Evolutionary conservation across 1,140 invertebrate genomes (phyloP).

Genomic region (Catajapyx aquilonaris): DNA sequence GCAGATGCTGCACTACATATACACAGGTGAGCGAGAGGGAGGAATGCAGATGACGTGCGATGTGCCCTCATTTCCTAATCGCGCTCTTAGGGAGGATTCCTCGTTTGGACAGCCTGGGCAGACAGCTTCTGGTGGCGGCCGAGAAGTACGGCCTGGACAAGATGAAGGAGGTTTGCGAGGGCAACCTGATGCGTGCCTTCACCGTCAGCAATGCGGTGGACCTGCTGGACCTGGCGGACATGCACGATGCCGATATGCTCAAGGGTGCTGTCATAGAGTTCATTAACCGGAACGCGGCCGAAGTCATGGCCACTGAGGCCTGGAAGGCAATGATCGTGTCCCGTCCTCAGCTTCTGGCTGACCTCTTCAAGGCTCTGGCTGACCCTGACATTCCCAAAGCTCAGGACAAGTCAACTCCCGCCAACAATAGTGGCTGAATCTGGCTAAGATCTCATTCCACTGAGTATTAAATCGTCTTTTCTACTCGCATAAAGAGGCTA

Average conservation of each 20-base stretch:
- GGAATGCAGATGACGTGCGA: no score
- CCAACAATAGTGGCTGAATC: no score
- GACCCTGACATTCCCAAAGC: no score
- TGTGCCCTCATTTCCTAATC: background rate
- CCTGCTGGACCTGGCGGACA: background rate
- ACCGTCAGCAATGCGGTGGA: slow-evolving; percentile 1
- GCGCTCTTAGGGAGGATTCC: background rate
- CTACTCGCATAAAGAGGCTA: no score
- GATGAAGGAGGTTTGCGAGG: background rate
- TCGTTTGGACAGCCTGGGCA: background rate
- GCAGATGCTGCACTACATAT: background rate
- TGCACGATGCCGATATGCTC: background rate
- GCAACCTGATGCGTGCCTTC: background rate
- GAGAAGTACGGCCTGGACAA: slow-evolving; percentile 1
- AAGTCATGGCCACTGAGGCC: background rate
- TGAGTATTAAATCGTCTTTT: no score
- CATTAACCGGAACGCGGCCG: background rate
- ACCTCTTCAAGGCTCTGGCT: background rate
- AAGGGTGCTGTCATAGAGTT: background rate
- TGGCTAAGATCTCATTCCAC: no score
- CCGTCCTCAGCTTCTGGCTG: background rate
- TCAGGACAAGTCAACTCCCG: no score
- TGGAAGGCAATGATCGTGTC: background rate
- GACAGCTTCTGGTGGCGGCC: background rate
- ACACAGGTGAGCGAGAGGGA: slow-evolving; percentile 1